Conservation (phyloP, 64 coral and sea anemone species). For the Actinia tenebrosa region DNA sequence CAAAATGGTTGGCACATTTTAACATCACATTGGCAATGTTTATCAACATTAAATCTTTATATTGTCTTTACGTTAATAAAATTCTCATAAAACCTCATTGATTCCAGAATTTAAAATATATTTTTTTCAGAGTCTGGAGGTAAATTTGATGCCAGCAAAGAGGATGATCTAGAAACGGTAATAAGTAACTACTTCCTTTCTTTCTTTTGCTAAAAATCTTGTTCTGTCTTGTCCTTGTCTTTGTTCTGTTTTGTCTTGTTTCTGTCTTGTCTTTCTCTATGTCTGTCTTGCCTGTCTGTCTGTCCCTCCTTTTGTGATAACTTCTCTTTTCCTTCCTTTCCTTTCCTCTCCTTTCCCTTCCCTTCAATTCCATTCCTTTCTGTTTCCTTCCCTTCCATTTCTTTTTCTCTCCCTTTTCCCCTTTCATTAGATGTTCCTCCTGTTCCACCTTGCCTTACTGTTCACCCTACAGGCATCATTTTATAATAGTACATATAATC, state of each 20-base stretch:
- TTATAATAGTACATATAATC: no score
- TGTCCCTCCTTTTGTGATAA: neutral
- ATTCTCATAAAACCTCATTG: no score
- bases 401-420: neutral
- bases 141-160: constrained; percentile 65
- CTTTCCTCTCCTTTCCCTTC: neutral
- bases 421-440: neutral
- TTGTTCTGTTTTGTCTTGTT: no score
- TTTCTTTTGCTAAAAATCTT: neutral
- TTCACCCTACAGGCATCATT: neutral
- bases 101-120: neutral
- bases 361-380: neutral
- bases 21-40: no score
- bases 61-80: no score
- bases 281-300: no score
- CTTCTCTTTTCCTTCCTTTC: neutral
- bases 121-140: constrained; percentile 59
- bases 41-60: neutral
- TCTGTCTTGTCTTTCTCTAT: no score
- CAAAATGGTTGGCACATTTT: no score
- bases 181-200: neutral
- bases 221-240: neutral
- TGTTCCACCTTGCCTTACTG: neutral
- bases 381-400: neutral
- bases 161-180: constrained; percentile 72